Conservation (phyloP, 2,888 invertebrate species). For the Drosophila gaucha region DNA sequence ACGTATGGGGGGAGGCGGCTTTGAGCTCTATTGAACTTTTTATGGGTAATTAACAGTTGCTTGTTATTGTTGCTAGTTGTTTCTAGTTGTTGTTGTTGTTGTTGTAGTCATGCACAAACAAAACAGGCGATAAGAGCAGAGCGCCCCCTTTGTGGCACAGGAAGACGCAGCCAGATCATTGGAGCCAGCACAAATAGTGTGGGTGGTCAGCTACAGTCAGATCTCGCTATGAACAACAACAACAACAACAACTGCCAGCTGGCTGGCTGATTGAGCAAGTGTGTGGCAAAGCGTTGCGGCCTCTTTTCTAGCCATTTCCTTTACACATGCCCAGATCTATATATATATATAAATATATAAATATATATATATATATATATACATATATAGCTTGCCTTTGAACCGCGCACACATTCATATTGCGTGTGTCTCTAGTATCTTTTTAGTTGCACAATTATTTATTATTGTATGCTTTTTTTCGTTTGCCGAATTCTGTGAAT, state of each 20-base stretch:
- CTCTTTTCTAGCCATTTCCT: slow-evolving; percentile 17
- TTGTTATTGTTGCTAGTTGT: slow-evolving; percentile 12
- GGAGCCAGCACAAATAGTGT: slow-evolving; percentile 18
- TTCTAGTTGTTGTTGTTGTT: slow-evolving; percentile 18
- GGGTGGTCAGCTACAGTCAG: slow-evolving; percentile 31
- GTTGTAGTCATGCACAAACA: slow-evolving; percentile 30
- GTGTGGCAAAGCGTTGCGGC: too few species aligned
- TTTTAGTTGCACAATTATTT: slow-evolving; percentile 29
- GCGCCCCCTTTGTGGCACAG: slow-evolving; percentile 16
- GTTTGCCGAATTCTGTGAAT: too few species aligned
- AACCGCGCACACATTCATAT: slow-evolving; percentile 4
- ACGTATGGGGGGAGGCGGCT: slow-evolving; percentile 31
- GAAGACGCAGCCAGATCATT: slow-evolving; percentile 15
- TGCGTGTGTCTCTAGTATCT: slow-evolving; percentile 32
- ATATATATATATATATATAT: not conserved
- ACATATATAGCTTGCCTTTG: not conserved
- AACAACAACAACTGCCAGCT: slow-evolving; percentile 39
- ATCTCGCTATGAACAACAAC: not conserved
- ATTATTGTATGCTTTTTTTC: slow-evolving; percentile 15
- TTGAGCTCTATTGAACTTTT: slow-evolving; percentile 55
- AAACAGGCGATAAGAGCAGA: slow-evolving; percentile 33
- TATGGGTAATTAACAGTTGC: slow-evolving; percentile 49
- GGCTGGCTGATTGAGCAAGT: slow-evolving; percentile 47
- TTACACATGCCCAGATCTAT: too few species aligned
- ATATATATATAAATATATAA: slow-evolving; percentile 15